Evolutionary conservation across 2,888 invertebrate genomes (phyloP), one percentile per base, ranked within the genome.

Genomic region (Drosophila birchii): DNA sequence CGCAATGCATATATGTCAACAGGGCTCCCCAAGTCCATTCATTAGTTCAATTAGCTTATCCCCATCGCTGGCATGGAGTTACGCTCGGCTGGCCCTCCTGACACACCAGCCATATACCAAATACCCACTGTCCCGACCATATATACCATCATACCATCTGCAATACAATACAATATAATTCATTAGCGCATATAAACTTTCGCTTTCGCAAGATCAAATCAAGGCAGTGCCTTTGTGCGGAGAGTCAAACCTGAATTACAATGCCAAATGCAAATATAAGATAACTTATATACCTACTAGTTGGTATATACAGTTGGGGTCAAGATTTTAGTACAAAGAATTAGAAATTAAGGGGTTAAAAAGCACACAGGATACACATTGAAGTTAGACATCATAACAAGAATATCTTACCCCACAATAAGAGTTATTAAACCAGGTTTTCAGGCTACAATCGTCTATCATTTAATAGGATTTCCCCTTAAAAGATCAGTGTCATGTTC

Each of bases 151-250:
- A 44, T 60, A 39, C 58, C 62, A 59, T 62, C 62, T 57, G 59
- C 59, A 61, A 61, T 64, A 57, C 57, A 78, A 82, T 73, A 80
- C 85, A 84, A 87, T 79, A 87, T 82, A 87, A 85, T 87, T 87
- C 82, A 84, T 87, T 84, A 87, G 85, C 87, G 85, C 74, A 75
- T 75, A 85, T 75, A 82, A 85, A 85, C 84, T 85, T 85, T 87
- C 84, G 84, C 84, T 85, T 85, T 85, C 79, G 87, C 82, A 85
- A 87, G 84, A 87, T 87, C 87, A 82, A 85, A 87, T 86, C 76
- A 82, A 82, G 69, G 80, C 72, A 80, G 72, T 72, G 82, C 78
- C 44, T 63, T 63, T 74, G 78, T 76, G 74, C 77, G 69, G 59
- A 64, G 62, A 67, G 29, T 20, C 53, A 67, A 57, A 67, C 80